Conservation (phyloP, 1,140 invertebrate species). For the Apis florea region DNA sequence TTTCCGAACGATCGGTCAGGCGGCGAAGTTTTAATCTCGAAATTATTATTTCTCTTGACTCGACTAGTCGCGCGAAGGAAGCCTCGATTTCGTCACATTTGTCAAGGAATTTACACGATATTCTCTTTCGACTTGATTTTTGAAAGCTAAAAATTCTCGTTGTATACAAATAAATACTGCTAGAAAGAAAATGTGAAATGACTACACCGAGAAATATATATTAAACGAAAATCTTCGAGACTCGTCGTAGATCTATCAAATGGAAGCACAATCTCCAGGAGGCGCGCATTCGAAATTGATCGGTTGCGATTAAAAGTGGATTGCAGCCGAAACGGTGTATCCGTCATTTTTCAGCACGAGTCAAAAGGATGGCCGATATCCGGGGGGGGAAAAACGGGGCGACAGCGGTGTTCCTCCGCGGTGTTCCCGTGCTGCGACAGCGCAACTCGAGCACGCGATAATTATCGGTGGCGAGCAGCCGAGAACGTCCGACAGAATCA, state of each 20-base stretch:
- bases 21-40: no score
- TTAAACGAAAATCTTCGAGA: no score
- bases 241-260: no score
- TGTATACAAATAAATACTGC: no score
- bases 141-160: no score
- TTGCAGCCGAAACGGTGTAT: conserved; percentile 23
- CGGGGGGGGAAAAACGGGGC: conserved; percentile 45
- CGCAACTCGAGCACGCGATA: conserved; percentile 57
- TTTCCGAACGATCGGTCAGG: background rate
- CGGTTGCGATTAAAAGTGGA: conserved; percentile 13
- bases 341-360: conserved; percentile 43
- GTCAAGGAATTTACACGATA: no score
- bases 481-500: conserved; percentile 55
- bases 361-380: conserved; percentile 3
- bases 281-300: conserved; percentile 15
- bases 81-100: no score
- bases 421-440: conserved; percentile 43
- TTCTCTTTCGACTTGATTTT: no score
- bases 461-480: conserved; percentile 50
- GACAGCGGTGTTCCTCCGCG: conserved; percentile 45
- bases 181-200: no score
- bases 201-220: no score
- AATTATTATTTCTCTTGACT: no score
- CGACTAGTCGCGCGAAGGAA: no score
- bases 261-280: background rate